Conservation (phyloP, 2,888 invertebrate genomes). For the Lymantria monacha region DNA sequence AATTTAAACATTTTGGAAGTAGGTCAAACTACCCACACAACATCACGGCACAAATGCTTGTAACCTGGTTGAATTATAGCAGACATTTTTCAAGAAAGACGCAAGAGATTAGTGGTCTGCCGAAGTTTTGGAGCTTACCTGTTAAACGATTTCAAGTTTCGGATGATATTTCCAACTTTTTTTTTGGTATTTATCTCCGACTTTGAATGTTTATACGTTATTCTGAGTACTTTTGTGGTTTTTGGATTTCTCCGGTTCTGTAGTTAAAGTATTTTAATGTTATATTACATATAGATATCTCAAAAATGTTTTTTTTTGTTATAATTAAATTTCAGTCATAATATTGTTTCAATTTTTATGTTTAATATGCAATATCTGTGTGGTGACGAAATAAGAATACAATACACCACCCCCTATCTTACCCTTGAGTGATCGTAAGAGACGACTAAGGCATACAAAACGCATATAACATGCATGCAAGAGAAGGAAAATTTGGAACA, state of each 20-base stretch:
- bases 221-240: neutral
- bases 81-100: conserved; percentile 42
- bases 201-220: conserved; percentile 4
- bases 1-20: conserved; percentile 23
- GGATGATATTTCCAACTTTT: conserved; percentile 13
- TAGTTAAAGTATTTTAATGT: no score
- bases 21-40: conserved; percentile 39
- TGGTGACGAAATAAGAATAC: no score
- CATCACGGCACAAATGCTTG: conserved; percentile 30
- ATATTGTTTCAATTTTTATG: no score
- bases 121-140: conserved; percentile 23
- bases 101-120: conserved; percentile 33
- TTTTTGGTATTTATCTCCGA: neutral
- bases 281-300: no score
- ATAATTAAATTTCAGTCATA: no score
- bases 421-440: no score
- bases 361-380: no score
- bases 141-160: conserved; percentile 24
- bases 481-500: no score
- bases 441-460: no score
- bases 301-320: no score
- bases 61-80: conserved; percentile 44
- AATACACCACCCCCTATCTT: no score
- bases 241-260: neutral
- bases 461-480: no score